Evolutionary conservation across 2,888 invertebrate species (phyloP).

Genomic region (Dryomyza anilis): DNA sequence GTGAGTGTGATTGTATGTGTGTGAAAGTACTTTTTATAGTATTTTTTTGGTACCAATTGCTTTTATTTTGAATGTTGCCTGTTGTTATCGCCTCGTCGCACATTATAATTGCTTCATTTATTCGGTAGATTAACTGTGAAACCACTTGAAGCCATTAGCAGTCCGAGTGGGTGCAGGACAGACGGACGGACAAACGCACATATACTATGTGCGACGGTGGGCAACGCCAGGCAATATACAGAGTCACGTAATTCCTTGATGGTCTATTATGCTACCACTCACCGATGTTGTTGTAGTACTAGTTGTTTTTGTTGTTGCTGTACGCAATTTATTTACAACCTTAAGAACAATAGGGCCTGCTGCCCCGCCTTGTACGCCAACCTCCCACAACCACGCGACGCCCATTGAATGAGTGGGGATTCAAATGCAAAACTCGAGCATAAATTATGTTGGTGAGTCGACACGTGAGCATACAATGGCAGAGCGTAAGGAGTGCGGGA

Average conservation of each 20-base stretch:
- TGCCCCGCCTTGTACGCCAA: neutral
- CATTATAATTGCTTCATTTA: slow-evolving; percentile 20
- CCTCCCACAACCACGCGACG: neutral
- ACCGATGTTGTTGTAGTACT: neutral
- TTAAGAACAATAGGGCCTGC: neutral
- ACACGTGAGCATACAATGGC: neutral
- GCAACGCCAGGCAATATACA: neutral
- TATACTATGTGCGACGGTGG: neutral
- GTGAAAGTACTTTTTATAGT: too few relatives aligned
- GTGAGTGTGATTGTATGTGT: neutral
- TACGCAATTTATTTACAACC: neutral
- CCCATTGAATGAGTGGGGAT: neutral
- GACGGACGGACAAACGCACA: neutral
- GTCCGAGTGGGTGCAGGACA: neutral
- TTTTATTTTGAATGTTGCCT: neutral
- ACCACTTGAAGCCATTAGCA: slow-evolving; percentile 18
- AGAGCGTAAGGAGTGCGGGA: neutral
- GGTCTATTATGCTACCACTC: too few relatives aligned
- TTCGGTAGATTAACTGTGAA: slow-evolving; percentile 14
- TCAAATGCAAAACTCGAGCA: slow-evolving; percentile 6
- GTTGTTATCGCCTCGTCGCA: slow-evolving; percentile 4
- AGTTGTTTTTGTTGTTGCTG: neutral
- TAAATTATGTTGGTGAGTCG: slow-evolving; percentile 10
- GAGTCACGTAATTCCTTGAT: neutral
- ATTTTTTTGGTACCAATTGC: too few relatives aligned